Conservation (phyloP, 1,140 invertebrate species). For the Brevipalpus yothersi region DNA sequence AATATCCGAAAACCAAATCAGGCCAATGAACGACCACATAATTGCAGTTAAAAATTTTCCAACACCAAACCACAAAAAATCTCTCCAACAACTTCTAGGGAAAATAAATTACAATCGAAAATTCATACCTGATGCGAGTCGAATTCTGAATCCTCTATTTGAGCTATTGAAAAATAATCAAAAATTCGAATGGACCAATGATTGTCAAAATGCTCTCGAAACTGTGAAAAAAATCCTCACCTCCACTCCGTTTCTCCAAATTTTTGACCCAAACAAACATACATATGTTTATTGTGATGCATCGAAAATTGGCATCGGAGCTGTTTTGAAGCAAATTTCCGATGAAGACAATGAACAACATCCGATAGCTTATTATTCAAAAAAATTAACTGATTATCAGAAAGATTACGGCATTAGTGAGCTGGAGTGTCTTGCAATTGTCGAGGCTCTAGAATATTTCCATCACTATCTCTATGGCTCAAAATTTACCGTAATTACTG, state of each 20-base stretch:
- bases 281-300: background rate
- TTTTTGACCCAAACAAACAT: background rate
- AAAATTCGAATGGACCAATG: constrained; percentile 4
- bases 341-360: background rate
- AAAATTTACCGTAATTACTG: constrained; percentile 20
- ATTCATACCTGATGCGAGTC: constrained; percentile 16
- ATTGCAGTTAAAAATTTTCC: constrained; percentile 5
- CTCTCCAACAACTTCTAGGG: constrained; percentile 9
- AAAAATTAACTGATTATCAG: constrained; percentile 12
- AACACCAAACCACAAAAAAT: constrained; percentile 3
- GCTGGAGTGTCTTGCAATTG: constrained; percentile 19
- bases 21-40: constrained; percentile 6
- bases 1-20: constrained; percentile 7
- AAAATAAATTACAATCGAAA: constrained; percentile 8
- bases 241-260: too few species aligned
- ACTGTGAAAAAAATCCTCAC: background rate
- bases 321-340: background rate
- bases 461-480: constrained; percentile 3
- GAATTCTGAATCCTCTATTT: constrained; percentile 16
- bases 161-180: constrained; percentile 12
- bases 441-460: constrained; percentile 21
- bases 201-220: background rate
- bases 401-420: constrained; percentile 17
- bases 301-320: background rate
- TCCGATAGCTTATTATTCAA: constrained; percentile 8